Evolutionary conservation across 2,113 vertebrate genomes (phyloP).

Genomic region (Burhinus oedicnemus): DNA sequence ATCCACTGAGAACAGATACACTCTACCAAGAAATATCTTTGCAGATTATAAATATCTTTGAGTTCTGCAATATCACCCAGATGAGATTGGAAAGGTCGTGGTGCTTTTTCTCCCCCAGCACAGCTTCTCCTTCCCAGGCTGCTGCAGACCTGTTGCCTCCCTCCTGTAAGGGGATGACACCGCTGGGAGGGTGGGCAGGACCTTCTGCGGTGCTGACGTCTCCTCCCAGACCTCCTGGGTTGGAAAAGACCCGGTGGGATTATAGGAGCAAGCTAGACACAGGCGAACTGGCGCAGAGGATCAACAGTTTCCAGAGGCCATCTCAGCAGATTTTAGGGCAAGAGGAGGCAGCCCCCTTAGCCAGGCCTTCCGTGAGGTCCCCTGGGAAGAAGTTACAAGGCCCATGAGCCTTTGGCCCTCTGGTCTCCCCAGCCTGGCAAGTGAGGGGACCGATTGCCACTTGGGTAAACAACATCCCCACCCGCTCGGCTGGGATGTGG

Average conservation of each 20-base stretch:
- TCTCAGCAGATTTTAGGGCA: neutral
- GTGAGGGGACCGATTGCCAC: neutral
- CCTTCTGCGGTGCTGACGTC: fast-evolving
- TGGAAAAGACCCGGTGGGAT: neutral
- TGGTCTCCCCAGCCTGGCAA: neutral
- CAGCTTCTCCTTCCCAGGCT: neutral
- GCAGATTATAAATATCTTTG: neutral
- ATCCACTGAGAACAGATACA: neutral
- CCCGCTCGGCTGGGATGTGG: fast-evolving
- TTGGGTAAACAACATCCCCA: neutral
- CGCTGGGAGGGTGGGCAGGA: neutral
- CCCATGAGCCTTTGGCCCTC: neutral
- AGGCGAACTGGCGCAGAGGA: neutral
- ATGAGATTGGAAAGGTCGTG: neutral
- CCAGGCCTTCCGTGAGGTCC: neutral
- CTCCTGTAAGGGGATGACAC: neutral
- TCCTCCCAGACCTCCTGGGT: neutral
- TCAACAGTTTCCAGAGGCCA: neutral
- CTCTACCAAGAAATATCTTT: neutral
- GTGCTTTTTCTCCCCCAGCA: neutral
- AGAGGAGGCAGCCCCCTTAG: neutral
- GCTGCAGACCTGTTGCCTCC: neutral
- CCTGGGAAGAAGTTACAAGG: neutral
- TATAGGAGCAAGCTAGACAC: neutral
- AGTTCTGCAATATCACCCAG: neutral